Evolutionary conservation across 2,888 invertebrate genomes (phyloP), one percentile per base, ranked within the genome.

Genomic region (Glyphotaelius pellucidus): DNA sequence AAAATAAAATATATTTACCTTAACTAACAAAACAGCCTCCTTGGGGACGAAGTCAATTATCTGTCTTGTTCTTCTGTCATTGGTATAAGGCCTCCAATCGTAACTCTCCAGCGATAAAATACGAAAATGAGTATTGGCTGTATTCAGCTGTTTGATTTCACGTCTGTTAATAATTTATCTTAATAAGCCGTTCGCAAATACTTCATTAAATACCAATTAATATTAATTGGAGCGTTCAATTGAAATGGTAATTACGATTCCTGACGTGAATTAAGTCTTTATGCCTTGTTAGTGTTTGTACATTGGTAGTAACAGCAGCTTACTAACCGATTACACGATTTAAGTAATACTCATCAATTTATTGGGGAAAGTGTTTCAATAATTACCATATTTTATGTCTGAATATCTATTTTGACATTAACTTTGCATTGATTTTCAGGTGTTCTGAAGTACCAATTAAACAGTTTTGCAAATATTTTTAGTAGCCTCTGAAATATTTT

Each of bases 191-290:
- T 67, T 67, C n/a, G 9, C 25, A 67, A n/a, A 67, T 67, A 67
- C 67, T 67, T 67, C 67, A 67, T 25, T 67, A 67, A 67, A 67
- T 67, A 67, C 67, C 67, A 67, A 67, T 67, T 67, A 67, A 67
- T 67, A 67, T 67, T 67, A 67, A 67, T 67, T 67, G 67, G 67
- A 67, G 67, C 67, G 67, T 67, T 67, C 67, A 67, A 67, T n/a
- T 25, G 67, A 67, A 67, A 67, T 67, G n/a, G n/a, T 67, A 67
- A 67, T 67, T 67, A 67, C 67, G 67, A 67, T 67, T 52, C 67
- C 19, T 25, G 67, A 67, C 25, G 25, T 25, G 67, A n/a, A 67
- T 67, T 67, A 67, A 67, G 3, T n/a, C 67, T 67, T 67, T 67
- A 67, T 67, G 25, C 25, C 67, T 67, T 67, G 19, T 67, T 67